Percentiles rank a stretch among this genome's conserved stretches.
Evolutionary conservation across 2,113 vertebrate genomes (phyloP).

Genomic region (Dunckerocampus dactyliophorus): DNA sequence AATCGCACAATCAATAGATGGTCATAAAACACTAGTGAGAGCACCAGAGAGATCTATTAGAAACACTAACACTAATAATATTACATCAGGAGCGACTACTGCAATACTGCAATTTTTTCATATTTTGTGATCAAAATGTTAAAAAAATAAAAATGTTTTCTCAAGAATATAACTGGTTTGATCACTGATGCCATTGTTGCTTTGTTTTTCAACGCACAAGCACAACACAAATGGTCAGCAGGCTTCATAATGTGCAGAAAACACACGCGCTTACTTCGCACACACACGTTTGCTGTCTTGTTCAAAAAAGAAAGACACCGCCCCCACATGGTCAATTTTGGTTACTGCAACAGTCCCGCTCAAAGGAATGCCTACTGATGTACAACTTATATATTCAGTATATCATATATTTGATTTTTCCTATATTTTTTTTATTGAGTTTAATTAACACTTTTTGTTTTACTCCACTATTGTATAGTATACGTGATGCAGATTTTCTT

Average conservation of each 20-base stretch:
- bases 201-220: conserved; percentile 37
- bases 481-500: no score
- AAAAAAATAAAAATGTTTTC: no score
- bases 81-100: conserved; percentile 16
- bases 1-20: conserved; percentile 64
- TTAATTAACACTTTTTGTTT: no score
- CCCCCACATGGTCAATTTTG: conserved; percentile 50
- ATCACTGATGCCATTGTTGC: no score
- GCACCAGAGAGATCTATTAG: conserved; percentile 51
- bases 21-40: conserved; percentile 58
- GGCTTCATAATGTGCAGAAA: conserved; percentile 53
- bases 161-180: no score
- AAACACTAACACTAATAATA: conserved; percentile 33
- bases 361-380: background rate
- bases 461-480: no score
- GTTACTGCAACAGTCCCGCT: conserved; percentile 20
- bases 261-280: background rate
- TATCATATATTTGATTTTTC: no score
- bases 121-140: no score
- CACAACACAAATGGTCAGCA: conserved; percentile 26
- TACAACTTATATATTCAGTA: no score
- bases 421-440: no score
- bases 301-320: conserved; percentile 55
- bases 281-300: background rate
- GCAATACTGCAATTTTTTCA: background rate